Conservation (phyloP, 1,140 invertebrate species). For the Ostrea denselamellosa region DNA sequence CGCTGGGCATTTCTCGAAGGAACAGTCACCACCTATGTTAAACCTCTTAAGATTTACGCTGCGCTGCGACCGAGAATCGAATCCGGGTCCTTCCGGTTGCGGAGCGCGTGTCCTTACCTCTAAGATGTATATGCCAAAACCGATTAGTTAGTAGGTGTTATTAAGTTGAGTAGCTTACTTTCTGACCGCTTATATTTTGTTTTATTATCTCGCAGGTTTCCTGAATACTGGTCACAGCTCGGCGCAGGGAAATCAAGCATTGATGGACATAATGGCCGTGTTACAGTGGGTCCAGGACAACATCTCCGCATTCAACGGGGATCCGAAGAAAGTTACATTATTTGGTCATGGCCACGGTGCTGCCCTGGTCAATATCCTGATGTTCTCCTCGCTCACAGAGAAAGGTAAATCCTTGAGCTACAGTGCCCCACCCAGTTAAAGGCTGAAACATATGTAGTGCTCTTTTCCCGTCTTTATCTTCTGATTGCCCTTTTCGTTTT, state of each 20-base stretch:
- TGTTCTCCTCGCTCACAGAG: constrained; percentile 47
- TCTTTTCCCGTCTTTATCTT: too few relatives aligned
- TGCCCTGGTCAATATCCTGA: constrained; percentile 88
- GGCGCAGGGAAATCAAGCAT: constrained; percentile 93
- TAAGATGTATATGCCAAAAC: too few relatives aligned
- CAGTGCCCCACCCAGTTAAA: neutral
- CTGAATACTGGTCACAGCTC: constrained; percentile 84
- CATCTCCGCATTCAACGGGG: constrained; percentile 93
- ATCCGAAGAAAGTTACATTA: constrained; percentile 93
- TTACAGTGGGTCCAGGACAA: constrained; percentile 89
- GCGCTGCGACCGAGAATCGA: too few relatives aligned
- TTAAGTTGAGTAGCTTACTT: too few relatives aligned
- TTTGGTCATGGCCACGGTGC: constrained; percentile 97
- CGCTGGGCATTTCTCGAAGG: too few relatives aligned
- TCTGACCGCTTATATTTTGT: too few relatives aligned
- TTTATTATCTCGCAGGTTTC: constrained; percentile 64
- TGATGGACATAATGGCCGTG: constrained; percentile 95
- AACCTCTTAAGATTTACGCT: too few relatives aligned
- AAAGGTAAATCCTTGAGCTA: neutral
- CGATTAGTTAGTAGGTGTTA: too few relatives aligned
- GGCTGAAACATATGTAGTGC: neutral
- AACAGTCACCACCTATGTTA: too few relatives aligned
- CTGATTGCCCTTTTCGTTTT: too few relatives aligned
- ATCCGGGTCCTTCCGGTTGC: too few relatives aligned
- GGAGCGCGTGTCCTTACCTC: too few relatives aligned